Conservation (phyloP, 35 echinoderm and acorn worm genomes). For the Apostichopus californicus region DNA sequence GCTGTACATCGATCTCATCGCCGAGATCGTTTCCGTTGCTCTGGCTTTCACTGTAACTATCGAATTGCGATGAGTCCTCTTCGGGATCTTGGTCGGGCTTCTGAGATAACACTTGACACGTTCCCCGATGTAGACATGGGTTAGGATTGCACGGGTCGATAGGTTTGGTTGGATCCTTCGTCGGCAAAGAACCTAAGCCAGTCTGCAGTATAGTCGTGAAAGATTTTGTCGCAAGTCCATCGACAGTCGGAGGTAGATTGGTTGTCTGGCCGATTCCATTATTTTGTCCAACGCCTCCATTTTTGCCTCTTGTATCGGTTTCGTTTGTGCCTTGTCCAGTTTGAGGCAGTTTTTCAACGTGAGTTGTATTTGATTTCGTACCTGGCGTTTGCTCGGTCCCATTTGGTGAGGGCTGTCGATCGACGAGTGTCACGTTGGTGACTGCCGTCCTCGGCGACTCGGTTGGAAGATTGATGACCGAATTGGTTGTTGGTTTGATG, state of each 20-base stretch:
- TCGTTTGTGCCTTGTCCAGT: background rate
- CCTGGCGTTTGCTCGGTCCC: background rate
- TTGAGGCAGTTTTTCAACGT: background rate
- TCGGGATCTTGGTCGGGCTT: background rate
- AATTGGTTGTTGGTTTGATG: background rate
- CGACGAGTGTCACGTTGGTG: background rate
- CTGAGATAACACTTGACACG: constrained; percentile 45
- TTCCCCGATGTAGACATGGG: constrained; percentile 79
- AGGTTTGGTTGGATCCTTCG: background rate
- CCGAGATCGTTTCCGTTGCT: background rate
- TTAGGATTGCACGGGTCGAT: constrained; percentile 71
- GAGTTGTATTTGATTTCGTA: too few relatives aligned
- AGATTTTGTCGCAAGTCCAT: background rate
- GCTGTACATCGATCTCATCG: background rate
- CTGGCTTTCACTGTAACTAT: constrained; percentile 55
- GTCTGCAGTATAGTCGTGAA: background rate
- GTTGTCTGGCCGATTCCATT: background rate
- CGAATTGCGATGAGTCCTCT: background rate
- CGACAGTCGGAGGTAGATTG: background rate
- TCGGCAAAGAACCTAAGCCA: background rate
- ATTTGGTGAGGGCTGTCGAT: background rate
- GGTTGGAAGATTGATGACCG: background rate
- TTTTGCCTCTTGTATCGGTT: background rate
- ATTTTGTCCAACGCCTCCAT: background rate
- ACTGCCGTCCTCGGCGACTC: background rate